Evolutionary conservation across 1,140 invertebrate genomes (phyloP).

Genomic region (Heliconius himera): DNA sequence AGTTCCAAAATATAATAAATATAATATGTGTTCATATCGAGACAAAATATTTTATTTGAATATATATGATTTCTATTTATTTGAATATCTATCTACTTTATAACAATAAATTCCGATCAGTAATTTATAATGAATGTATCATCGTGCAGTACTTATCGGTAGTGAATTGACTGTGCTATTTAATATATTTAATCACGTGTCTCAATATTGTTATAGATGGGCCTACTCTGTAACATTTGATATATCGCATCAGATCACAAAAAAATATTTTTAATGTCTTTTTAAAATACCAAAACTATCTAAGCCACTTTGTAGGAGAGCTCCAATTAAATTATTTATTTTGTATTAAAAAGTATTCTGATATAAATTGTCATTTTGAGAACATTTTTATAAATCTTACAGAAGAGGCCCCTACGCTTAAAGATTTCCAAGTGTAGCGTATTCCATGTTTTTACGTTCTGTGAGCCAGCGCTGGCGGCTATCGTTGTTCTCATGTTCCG

Average conservation of each 20-base stretch:
- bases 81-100: not conserved
- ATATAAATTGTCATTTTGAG: not conserved
- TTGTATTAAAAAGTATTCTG: not conserved
- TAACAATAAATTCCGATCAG: not conserved
- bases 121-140: not conserved
- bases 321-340: not conserved
- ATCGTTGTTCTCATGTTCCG: conserved; percentile 42
- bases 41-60: not conserved
- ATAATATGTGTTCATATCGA: not conserved
- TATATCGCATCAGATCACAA: not conserved
- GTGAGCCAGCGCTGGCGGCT: conserved; percentile 15
- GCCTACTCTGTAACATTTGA: conserved; percentile 22
- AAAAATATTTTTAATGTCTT: not conserved
- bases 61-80: not conserved
- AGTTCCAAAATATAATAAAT: not conserved
- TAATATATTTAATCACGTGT: conserved; percentile 18
- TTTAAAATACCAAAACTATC: not conserved
- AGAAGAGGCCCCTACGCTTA: conserved; percentile 15
- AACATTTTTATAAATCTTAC: conserved; percentile 9
- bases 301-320: not conserved
- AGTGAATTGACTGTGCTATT: conserved; percentile 13
- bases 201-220: not conserved
- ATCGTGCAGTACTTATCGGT: not conserved
- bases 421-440: conserved; percentile 14
- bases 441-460: not conserved